Base-by-base conservation (phyloP, 2,113 vertebrate species). In the Cephalopholis sonnerati region DNA sequence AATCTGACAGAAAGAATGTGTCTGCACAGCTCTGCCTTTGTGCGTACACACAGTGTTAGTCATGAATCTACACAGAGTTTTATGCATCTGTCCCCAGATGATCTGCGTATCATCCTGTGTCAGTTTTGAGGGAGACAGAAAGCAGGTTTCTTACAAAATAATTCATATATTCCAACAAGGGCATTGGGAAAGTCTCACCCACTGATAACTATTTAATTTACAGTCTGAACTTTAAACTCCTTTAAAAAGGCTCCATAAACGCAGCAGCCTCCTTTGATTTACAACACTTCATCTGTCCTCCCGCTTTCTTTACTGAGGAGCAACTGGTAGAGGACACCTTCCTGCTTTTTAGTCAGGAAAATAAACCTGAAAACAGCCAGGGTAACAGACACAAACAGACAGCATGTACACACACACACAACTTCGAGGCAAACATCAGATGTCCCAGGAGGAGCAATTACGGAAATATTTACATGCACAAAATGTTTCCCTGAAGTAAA, bases 391-490 rank as follows among this genome's bases (percentile, higher is more conserved):
- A 25, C 69, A 66, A 12, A 75, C 76, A 68, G 64, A 77, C 70
- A 48, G 18, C 68, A 15, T 46, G 17, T 46, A 29, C 46, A 46
- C 46, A 46, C 12, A 82, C 74, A 70, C 46, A 65, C 67, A 46
- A 32, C 66, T 44, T 29, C 3, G 51, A 76, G 18, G 62, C 74
- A 87, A 91, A 90, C 85, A 87, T 27, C 41, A 2, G 25, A 22
- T 11, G 77, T 82, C 87, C 80, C 83, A 36, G 11, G 62, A 84
- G 86, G 69, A 77, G 82, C 82, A 87, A 92, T 93, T 91, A 91
- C 53, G 57, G 73, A 70, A 84, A 82, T 74, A 92, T 89, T 85
- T 85, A 82, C 72, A 82, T 55, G 69, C 66, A 78, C 70, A 77
- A 87, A 91, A 78, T 72, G 71, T 84, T 74, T 82, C 74, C 88